Evolutionary conservation across 1,140 invertebrate genomes (phyloP).

Genomic region (Anoplolepis gracilipes): DNA sequence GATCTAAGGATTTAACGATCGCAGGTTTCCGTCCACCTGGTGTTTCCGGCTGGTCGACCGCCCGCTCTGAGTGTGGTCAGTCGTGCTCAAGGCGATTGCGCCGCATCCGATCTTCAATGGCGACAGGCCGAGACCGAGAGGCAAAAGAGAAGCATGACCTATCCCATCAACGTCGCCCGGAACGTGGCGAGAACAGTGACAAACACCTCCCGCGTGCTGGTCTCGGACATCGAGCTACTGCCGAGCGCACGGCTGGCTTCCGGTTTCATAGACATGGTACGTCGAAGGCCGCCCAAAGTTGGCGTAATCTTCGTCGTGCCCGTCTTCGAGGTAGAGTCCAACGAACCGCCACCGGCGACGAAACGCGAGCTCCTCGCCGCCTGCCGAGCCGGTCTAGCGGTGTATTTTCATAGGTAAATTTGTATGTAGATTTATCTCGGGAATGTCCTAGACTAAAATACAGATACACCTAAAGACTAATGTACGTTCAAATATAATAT

Average conservation of each 20-base stretch:
- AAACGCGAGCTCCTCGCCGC: constrained; percentile 86
- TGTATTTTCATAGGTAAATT: constrained; percentile 88
- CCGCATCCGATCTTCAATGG: constrained; percentile 79
- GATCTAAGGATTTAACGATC: background rate
- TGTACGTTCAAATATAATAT: background rate
- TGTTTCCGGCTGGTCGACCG: constrained; percentile 86
- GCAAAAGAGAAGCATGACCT: constrained; percentile 86
- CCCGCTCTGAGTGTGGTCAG: constrained; percentile 70
- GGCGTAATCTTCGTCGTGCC: constrained; percentile 90
- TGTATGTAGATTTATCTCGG: background rate
- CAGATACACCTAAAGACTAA: background rate
- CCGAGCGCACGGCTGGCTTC: constrained; percentile 89
- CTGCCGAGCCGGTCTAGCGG: constrained; percentile 78
- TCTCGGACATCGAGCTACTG: constrained; percentile 92
- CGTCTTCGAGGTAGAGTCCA: constrained; percentile 91
- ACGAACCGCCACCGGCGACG: constrained; percentile 87
- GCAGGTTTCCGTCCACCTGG: constrained; percentile 89
- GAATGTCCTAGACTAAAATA: background rate
- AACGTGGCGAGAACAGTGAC: constrained; percentile 89
- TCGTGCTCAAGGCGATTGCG: constrained; percentile 72
- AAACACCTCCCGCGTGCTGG: constrained; percentile 89
- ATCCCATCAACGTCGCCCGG: constrained; percentile 92
- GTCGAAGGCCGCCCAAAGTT: constrained; percentile 81
- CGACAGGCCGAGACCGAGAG: constrained; percentile 84
- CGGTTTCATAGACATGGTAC: constrained; percentile 88